Percentiles rank a stretch among this genome's conserved stretches.
These are phyloP conservation scores for Sylvilagus floridanus DNA, from an alignment of 2,797 vertebrate genomes.

Conservation along the genomic window DNA sequence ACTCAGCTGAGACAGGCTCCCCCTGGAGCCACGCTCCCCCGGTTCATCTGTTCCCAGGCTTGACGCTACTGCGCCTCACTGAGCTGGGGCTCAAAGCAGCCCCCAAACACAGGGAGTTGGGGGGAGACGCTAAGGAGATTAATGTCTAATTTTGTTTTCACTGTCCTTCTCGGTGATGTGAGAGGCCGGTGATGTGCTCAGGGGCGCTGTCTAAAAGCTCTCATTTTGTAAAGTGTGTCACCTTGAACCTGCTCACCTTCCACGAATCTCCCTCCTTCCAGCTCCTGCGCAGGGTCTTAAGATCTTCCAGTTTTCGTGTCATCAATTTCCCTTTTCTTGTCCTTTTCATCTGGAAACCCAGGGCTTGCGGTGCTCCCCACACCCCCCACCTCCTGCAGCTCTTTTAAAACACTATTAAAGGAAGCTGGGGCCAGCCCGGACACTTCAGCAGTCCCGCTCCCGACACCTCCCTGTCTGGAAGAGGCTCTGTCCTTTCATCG, in stretches of 20 bases:
- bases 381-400: not conserved
- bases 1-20: not conserved
- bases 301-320: conserved; percentile 5
- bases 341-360: not conserved
- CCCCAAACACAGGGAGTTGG: not conserved
- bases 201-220: not conserved
- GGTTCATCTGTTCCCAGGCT: not conserved
- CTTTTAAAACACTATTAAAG: not conserved
- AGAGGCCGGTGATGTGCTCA: not conserved
- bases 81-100: not conserved
- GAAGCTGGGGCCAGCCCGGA: not conserved
- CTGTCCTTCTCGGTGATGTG: not conserved
- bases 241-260: not conserved
- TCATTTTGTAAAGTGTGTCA: not conserved
- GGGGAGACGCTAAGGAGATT: not conserved
- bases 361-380: not conserved
- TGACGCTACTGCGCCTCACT: not conserved
- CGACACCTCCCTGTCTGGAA: not conserved
- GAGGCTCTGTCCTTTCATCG: not conserved
- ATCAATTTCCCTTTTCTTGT: not conserved
- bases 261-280: not conserved
- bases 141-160: not conserved
- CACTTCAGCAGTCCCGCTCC: not conserved
- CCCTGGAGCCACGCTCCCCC: not conserved
- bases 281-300: not conserved